Percentiles rank a stretch among this genome's conserved stretches.
These are phyloP conservation scores for Ochropleura leucogaster DNA, from an alignment of 2,888 invertebrate genomes.

Conservation along the genomic window DNA sequence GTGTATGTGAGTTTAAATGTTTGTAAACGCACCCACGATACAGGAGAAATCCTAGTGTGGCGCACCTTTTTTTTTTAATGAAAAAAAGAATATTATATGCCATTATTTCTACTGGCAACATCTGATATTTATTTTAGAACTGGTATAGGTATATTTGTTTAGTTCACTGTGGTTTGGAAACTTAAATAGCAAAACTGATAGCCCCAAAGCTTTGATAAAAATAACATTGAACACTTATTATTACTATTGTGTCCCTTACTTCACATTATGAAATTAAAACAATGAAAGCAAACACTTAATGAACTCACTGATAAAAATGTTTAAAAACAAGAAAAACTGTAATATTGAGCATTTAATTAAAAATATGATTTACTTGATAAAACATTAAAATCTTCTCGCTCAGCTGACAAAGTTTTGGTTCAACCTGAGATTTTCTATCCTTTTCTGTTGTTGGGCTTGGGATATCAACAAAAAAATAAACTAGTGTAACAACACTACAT, in stretches of 20 bases:
- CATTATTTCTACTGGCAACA: conserved; percentile 19
- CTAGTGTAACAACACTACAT: neutral
- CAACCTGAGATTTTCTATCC: neutral
- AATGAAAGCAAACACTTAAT: neutral
- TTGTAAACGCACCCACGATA: no score
- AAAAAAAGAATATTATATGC: no score
- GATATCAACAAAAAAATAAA: neutral
- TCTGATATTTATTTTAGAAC: conserved; percentile 5
- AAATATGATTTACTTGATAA: neutral
- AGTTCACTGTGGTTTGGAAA: neutral
- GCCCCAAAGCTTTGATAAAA: conserved; percentile 20
- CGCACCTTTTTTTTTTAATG: no score
- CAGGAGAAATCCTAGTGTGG: no score
- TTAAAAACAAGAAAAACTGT: neutral
- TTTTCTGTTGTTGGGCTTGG: neutral
- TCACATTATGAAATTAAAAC: conserved; percentile 21
- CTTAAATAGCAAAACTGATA: conserved; percentile 20
- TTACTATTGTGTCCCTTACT: neutral
- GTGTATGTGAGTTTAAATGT: no score
- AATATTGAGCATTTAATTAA: neutral
- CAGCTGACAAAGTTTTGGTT: neutral
- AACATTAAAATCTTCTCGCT: neutral
- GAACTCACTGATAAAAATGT: neutral
- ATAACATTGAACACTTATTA: neutral
- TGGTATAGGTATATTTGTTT: neutral